Evolutionary conservation across 2,888 invertebrate genomes (phyloP).

Genomic region (Mythimna albipuncta): DNA sequence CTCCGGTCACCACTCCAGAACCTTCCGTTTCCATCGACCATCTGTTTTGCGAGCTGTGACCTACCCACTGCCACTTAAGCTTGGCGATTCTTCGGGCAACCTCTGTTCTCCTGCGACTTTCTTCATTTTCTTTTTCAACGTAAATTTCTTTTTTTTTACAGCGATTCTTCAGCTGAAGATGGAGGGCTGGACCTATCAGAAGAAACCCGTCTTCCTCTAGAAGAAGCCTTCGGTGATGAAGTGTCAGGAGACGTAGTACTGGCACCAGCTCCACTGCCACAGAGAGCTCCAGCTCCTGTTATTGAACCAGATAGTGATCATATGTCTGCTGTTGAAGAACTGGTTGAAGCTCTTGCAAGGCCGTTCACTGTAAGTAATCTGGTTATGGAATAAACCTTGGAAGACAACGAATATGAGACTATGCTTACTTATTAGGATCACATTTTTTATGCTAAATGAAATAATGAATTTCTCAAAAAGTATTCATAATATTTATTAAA

Average conservation of each 20-base stretch:
- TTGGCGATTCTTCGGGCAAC: too few relatives aligned
- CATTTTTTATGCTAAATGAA: too few relatives aligned
- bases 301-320: conserved; percentile 80
- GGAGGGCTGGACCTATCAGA: conserved; percentile 77
- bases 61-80: too few relatives aligned
- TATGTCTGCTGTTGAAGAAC: conserved; percentile 84
- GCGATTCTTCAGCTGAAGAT: conserved; percentile 85
- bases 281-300: conserved; percentile 80
- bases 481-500: too few relatives aligned
- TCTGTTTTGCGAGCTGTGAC: too few relatives aligned
- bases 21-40: too few relatives aligned
- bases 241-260: conserved; percentile 62
- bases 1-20: too few relatives aligned
- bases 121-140: neutral
- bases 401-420: neutral
- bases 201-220: conserved; percentile 81
- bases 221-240: conserved; percentile 86
- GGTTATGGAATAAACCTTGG: neutral
- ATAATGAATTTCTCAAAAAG: too few relatives aligned
- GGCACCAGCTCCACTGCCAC: conserved; percentile 85
- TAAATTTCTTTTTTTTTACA: conserved; percentile 59
- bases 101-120: too few relatives aligned
- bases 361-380: conserved; percentile 84
- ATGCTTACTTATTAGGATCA: too few relatives aligned
- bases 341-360: conserved; percentile 86